Evolutionary conservation across 2,797 vertebrate species (phyloP), one percentile per base, ranked within the genome.

Genomic region (Helicolenus hilgendorfi): DNA sequence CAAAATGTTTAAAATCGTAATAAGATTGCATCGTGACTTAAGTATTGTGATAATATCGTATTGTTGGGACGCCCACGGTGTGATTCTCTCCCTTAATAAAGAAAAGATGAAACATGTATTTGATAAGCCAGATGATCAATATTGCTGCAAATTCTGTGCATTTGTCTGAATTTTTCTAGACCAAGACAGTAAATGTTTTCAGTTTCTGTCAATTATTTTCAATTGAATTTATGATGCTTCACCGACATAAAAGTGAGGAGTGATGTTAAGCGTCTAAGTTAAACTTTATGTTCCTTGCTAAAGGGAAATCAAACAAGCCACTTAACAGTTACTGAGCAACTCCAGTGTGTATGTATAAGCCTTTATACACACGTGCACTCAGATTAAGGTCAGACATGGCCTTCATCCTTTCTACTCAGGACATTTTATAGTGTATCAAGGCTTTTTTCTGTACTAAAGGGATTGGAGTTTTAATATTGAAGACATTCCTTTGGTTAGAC

Each of bases 331-430:
- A 38, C 33, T 49, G 70, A 64, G 10, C n/a, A 41, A 27, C 38
- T 20, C 15, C 41, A 53, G n/a, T 38, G 20, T 65, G 14, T 49
- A 36, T 71, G 31, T 45, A 24, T 35, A 71, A 38, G 7, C 38
- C 41, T 58, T 67, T 7, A 2, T 20, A 70, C 56, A 60, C 15
- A 55, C 55, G 6, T 38, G 4, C 4, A 63, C 36, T 78, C 24
- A 79, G 33, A 31, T 11, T 83, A 94, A 94, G 89, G 91, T 89
- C 86, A 95, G 80, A 91, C 74, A 71, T 72, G 74, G 87, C 92
- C 87, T 77, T 80, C 8, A 89, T 88, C 83, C 41, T 83, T 75
- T 81, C 53, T 78, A 67, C 18, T 53, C 64, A 75, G 73, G 77
- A 87, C 56, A 79, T 85, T 86, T 86, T 78, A 92, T 88, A 41